These are phyloP conservation scores for Gavialis gangeticus DNA, from an alignment of 2,113 vertebrate genomes.

Conservation along the genomic window DNA sequence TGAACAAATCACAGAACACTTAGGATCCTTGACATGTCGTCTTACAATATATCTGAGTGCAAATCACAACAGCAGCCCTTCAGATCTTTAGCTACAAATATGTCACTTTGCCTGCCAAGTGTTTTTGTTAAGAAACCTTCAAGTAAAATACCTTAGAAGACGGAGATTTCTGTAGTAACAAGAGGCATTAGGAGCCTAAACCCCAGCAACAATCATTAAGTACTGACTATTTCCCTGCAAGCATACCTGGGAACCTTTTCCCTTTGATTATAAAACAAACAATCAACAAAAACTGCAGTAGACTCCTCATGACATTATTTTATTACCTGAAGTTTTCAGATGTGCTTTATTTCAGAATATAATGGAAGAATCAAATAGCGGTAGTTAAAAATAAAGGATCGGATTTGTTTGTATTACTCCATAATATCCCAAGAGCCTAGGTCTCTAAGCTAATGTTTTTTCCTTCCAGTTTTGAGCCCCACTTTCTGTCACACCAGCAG, in stretches of 20 bases:
- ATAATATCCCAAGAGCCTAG: background rate
- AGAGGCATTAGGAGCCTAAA: conserved; percentile 2
- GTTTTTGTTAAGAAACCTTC: conserved; percentile 22
- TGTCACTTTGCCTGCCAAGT: background rate
- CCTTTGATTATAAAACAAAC: background rate
- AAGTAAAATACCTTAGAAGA: conserved; percentile 25
- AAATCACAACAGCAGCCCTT: conserved; percentile 29
- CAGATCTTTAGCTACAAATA: background rate
- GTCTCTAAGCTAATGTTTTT: background rate
- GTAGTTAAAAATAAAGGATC: conserved; percentile 8
- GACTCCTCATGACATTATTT: background rate
- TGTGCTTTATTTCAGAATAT: background rate
- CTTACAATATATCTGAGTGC: conserved; percentile 25
- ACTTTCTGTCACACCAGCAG: background rate
- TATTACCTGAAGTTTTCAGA: background rate
- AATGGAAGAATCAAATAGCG: background rate
- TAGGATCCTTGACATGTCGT: background rate
- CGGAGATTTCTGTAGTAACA: background rate
- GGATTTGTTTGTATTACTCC: background rate
- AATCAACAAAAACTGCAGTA: conserved; percentile 22
- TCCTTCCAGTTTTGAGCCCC: background rate
- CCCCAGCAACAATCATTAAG: background rate
- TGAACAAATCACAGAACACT: conserved; percentile 46
- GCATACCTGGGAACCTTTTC: too few species aligned
- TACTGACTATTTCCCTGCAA: too few species aligned